phyloP scores from a whole-genome alignment of 2,113 vertebrate genomes.

The Chionis minor region DNA sequence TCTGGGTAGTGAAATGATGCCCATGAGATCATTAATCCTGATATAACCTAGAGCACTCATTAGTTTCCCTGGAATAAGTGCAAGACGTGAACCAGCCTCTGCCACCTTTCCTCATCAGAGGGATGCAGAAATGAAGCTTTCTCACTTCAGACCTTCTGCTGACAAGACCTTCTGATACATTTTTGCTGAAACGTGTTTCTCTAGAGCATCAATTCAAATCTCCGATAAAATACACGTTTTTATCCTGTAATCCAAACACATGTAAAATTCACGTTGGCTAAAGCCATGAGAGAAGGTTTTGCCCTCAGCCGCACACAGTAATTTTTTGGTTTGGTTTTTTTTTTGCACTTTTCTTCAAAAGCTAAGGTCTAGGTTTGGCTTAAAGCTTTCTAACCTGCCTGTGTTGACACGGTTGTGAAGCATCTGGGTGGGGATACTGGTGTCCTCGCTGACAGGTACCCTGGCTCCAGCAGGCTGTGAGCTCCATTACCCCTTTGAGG shows the following conservation, averaged over 20 bases:
- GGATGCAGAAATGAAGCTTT: not conserved
- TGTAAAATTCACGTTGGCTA: not conserved
- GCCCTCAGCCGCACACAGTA: not conserved
- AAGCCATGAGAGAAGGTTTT: not conserved
- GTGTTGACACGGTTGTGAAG: rapidly evolving
- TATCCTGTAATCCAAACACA: not conserved
- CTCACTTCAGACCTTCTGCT: not conserved
- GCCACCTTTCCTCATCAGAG: not conserved
- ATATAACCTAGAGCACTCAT: not conserved
- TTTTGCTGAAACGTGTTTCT: not conserved
- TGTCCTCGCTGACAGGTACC: not conserved
- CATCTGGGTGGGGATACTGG: not conserved
- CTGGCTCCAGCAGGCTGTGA: not conserved
- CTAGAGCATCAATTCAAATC: not conserved
- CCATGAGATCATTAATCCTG: not conserved
- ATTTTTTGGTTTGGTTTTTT: not conserved
- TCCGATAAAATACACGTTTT: not conserved
- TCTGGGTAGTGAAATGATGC: not conserved
- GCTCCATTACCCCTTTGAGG: not conserved
- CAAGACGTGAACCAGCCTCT: not conserved
- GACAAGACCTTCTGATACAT: not conserved
- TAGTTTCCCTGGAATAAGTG: not conserved
- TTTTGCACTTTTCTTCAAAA: not conserved
- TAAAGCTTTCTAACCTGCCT: not conserved
- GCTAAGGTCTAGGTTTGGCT: not conserved